These are phyloP conservation scores for Stomatorhinus walkeri DNA, from an alignment of 2,797 vertebrate genomes.

Conservation along the genomic window DNA sequence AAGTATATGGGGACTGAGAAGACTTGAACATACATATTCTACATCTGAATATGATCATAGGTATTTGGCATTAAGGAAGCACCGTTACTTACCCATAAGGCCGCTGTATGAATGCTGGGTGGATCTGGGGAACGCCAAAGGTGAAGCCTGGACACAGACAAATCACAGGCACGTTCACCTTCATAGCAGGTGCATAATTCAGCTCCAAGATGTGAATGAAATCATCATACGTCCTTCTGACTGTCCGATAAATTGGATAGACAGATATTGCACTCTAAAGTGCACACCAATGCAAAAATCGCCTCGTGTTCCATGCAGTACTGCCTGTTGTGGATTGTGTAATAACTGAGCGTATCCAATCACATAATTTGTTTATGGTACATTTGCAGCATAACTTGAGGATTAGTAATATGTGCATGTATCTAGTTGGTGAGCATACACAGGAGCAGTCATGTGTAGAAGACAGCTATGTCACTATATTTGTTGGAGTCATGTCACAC, in stretches of 20 bases:
- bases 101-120: conserved; percentile 97
- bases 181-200: background rate
- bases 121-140: conserved; percentile 96
- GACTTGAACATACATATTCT: background rate
- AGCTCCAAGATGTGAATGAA: background rate
- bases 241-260: background rate
- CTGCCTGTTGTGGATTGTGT: background rate
- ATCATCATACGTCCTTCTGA: background rate
- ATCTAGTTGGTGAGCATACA: background rate
- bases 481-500: background rate
- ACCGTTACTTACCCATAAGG: conserved; percentile 89
- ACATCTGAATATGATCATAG: background rate
- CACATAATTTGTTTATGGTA: background rate
- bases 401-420: background rate
- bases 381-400: background rate
- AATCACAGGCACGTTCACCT: background rate
- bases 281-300: background rate
- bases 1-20: background rate
- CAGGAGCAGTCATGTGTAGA: background rate
- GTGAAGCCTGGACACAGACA: conserved; percentile 78
- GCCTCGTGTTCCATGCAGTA: background rate
- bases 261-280: background rate
- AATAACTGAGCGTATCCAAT: background rate
- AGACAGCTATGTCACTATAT: background rate
- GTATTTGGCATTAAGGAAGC: conserved; percentile 20